A percentile compares a stretch with the other conserved stretches of the same genome.
These are phyloP conservation scores for Morone chrysops DNA, from an alignment of 2,113 vertebrate genomes.

Conservation along the genomic window DNA sequence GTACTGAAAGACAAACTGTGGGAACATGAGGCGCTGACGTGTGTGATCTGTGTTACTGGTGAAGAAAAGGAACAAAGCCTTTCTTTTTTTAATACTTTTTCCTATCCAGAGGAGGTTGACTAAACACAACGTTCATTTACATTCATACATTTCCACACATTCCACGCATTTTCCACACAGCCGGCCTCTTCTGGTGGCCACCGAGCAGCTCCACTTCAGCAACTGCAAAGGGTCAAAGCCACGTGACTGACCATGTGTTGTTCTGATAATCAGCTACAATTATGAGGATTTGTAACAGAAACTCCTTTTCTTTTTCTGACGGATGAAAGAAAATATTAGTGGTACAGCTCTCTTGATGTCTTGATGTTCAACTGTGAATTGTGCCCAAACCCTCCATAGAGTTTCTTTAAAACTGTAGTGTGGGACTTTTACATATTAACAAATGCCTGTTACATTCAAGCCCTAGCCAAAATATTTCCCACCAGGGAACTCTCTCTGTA, in stretches of 20 bases:
- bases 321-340: background rate
- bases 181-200: background rate
- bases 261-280: background rate
- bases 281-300: background rate
- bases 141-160: slow-evolving; percentile 26
- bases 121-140: background rate
- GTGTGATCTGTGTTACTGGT: background rate
- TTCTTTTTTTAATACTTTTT: background rate
- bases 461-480: no score
- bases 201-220: background rate
- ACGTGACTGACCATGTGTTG: background rate
- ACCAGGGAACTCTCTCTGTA: no score
- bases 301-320: background rate
- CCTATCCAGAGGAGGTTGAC: background rate
- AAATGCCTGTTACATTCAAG: no score
- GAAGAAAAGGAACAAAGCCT: background rate
- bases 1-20: slow-evolving; percentile 16
- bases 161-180: slow-evolving; percentile 23
- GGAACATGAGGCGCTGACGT: background rate
- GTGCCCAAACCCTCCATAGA: background rate
- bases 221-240: slow-evolving; percentile 1
- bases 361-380: background rate
- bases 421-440: no score
- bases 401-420: background rate
- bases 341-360: background rate